A percentile compares a stretch with the other conserved stretches of the same genome.
phyloP scores from a whole-genome alignment of 2,113 vertebrate species.

The Tringa solitaria region DNA sequence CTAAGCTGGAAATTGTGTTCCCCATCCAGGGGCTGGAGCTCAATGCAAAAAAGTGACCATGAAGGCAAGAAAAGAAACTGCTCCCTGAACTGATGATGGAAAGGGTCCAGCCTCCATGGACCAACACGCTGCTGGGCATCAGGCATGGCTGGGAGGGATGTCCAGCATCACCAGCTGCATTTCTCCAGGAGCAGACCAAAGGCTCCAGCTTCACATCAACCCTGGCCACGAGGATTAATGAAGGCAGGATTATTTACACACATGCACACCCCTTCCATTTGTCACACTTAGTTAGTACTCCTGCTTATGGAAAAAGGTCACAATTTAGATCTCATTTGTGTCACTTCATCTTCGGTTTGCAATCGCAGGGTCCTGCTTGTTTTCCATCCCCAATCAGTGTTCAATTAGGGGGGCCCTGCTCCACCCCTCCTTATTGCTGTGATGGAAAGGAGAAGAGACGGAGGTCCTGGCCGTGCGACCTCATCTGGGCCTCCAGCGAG shows the following conservation, averaged over 20 bases:
- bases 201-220: neutral
- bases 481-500: neutral
- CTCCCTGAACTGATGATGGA: neutral
- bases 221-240: fast-evolving
- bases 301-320: neutral
- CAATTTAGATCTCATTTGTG: neutral
- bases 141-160: fast-evolving
- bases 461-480: neutral
- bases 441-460: neutral
- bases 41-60: neutral
- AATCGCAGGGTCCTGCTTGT: neutral
- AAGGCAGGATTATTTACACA: neutral
- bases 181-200: neutral
- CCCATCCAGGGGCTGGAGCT: neutral
- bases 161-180: neutral
- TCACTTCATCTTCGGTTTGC: neutral
- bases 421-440: neutral
- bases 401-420: neutral
- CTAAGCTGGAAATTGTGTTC: neutral
- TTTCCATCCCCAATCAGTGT: neutral
- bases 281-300: neutral
- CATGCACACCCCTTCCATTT: neutral
- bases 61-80: neutral
- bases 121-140: fast-evolving
- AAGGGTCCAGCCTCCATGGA: neutral